Conservation (phyloP, 1,140 invertebrate genomes). For the Macrobrachium rosenbergii region DNA sequence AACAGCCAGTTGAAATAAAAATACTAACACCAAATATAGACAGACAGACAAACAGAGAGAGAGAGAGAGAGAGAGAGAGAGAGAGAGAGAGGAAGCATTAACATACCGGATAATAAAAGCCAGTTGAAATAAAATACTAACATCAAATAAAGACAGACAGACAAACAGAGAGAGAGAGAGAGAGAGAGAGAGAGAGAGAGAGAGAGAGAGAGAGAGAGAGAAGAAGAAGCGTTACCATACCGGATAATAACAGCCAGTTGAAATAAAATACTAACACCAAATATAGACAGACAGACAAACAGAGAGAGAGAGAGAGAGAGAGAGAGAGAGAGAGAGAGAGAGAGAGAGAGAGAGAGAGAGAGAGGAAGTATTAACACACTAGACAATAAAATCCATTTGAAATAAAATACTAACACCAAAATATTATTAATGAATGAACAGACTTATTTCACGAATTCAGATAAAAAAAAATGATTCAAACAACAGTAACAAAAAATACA, state of each 20-base stretch:
- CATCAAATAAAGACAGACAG: background rate
- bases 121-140: too few species aligned
- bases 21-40: background rate
- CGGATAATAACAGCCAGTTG: background rate
- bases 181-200: slow-evolving; percentile 14
- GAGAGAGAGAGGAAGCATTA: too few species aligned
- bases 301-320: slow-evolving; percentile 3
- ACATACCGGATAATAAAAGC: too few species aligned
- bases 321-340: background rate
- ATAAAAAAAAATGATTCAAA: too few species aligned
- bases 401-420: too few species aligned
- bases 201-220: background rate
- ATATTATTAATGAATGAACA: too few species aligned
- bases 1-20: background rate
- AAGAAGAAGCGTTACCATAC: background rate
- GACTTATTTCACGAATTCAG: too few species aligned
- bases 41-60: background rate
- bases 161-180: background rate
- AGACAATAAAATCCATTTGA: too few species aligned
- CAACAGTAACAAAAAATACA: too few species aligned
- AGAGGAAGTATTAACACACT: background rate
- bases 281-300: background rate
- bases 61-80: slow-evolving; percentile 1
- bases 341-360: background rate
- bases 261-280: background rate